A percentile compares a stretch with the other conserved stretches of the same genome.
Evolutionary conservation across 2,888 invertebrate species (phyloP).

Genomic region (Stegana nigrithorax): DNA sequence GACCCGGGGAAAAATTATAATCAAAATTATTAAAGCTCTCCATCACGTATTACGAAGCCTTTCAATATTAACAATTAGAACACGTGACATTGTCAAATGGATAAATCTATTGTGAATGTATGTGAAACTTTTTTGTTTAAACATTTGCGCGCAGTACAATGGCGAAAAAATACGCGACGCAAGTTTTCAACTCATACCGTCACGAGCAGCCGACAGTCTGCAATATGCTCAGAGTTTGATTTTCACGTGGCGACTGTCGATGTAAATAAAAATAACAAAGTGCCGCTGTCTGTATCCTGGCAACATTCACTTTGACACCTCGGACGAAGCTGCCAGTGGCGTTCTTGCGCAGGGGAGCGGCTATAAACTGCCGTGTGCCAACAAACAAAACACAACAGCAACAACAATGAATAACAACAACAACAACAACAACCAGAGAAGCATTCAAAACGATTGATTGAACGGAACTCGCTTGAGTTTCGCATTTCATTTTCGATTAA

Average conservation of each 20-base stretch:
- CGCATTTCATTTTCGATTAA: neutral
- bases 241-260: constrained; percentile 60
- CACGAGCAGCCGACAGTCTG: constrained; percentile 1
- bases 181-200: too few relatives aligned
- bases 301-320: constrained; percentile 64
- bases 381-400: too few relatives aligned
- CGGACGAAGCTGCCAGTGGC: constrained; percentile 34
- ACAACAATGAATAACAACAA: too few relatives aligned
- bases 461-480: constrained; percentile 5
- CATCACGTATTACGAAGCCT: constrained; percentile 44
- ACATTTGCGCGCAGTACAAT: neutral
- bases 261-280: constrained; percentile 67
- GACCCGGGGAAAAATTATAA: constrained; percentile 64
- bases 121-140: neutral
- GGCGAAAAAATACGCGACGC: too few relatives aligned
- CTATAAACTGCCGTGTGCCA: neutral
- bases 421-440: neutral
- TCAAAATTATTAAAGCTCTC: constrained; percentile 63
- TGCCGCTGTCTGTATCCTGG: constrained; percentile 65
- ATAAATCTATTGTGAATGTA: neutral
- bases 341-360: neutral
- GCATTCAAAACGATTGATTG: neutral
- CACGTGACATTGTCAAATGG: neutral
- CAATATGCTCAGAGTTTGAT: neutral
- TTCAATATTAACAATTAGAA: neutral